A percentile compares a stretch with the other conserved stretches of the same genome.
phyloP scores from a whole-genome alignment of 2,113 vertebrate genomes.

The Acanthisitta chloris region DNA sequence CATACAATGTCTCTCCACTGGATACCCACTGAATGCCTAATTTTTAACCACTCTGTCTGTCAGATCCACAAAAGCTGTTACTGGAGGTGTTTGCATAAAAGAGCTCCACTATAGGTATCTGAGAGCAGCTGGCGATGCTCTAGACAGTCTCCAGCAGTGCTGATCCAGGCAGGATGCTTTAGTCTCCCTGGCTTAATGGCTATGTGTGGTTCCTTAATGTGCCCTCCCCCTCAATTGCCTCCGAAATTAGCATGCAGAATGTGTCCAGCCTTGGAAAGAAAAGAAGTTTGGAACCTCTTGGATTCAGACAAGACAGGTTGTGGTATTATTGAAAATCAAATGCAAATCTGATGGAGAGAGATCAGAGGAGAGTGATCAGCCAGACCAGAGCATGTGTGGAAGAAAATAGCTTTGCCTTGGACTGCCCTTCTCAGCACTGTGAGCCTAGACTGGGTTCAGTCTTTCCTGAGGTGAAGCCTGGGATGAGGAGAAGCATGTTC shows the following conservation, averaged over 20 bases:
- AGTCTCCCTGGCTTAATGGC: slow-evolving; percentile 59
- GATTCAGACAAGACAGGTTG: neutral
- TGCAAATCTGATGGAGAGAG: neutral
- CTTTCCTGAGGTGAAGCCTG: neutral
- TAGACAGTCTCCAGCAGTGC: slow-evolving; percentile 61
- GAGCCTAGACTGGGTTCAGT: neutral
- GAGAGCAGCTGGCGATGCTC: slow-evolving; percentile 56
- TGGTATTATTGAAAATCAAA: neutral
- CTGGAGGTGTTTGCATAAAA: slow-evolving; percentile 68
- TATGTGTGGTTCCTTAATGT: slow-evolving; percentile 23
- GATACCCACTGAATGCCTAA: slow-evolving; percentile 60
- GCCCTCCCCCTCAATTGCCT: slow-evolving; percentile 52
- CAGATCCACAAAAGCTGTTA: slow-evolving; percentile 65
- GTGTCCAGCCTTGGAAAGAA: slow-evolving; percentile 6
- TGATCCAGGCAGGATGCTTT: slow-evolving; percentile 49
- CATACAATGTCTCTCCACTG: slow-evolving; percentile 61
- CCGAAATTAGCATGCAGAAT: slow-evolving; percentile 48
- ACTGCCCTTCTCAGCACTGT: accelerated
- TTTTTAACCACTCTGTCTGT: slow-evolving; percentile 66
- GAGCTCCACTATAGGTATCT: slow-evolving; percentile 57
- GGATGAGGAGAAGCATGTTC: accelerated
- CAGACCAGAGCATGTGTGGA: accelerated
- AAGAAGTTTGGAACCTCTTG: slow-evolving; percentile 1
- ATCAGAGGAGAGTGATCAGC: neutral
- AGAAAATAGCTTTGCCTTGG: neutral